These are phyloP conservation scores for Cephus cinctus DNA, from an alignment of 1,140 invertebrate genomes.

Conservation along the genomic window DNA sequence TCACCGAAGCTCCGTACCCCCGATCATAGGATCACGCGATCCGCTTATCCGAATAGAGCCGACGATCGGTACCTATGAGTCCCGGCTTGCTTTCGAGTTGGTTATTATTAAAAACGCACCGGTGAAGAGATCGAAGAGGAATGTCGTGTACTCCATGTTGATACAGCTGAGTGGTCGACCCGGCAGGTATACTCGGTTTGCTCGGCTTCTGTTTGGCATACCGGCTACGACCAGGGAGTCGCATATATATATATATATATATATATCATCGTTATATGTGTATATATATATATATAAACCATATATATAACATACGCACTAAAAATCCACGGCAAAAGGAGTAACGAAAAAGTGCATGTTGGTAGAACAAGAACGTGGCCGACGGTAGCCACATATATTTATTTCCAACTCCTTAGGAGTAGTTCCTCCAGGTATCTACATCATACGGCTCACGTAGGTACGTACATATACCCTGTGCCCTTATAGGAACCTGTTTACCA, in stretches of 20 bases:
- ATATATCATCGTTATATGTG: neutral
- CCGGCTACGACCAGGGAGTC: slow-evolving; percentile 21
- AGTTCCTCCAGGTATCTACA: too few species aligned
- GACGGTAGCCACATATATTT: slow-evolving; percentile 41
- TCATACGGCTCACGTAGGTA: too few species aligned
- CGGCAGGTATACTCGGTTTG: slow-evolving; percentile 39
- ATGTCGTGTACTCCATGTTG: slow-evolving; percentile 56
- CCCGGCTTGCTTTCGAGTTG: too few species aligned
- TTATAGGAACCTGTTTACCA: too few species aligned
- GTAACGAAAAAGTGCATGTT: neutral
- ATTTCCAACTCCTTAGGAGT: too few species aligned
- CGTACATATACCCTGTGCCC: too few species aligned
- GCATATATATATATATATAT: slow-evolving; percentile 1
- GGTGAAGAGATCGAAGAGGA: slow-evolving; percentile 48
- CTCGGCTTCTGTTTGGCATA: slow-evolving; percentile 55
- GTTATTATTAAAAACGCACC: too few species aligned
- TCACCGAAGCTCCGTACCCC: too few species aligned
- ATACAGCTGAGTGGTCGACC: slow-evolving; percentile 57
- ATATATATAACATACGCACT: too few species aligned
- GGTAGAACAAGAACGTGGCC: neutral
- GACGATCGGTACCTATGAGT: too few species aligned
- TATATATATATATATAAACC: neutral
- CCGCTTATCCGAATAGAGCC: too few species aligned
- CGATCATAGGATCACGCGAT: too few species aligned
- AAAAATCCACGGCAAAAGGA: neutral